Evolutionary conservation across 1,140 invertebrate genomes (phyloP), one percentile per base, ranked within the genome.

Genomic region (Calephelis nemesis): DNA sequence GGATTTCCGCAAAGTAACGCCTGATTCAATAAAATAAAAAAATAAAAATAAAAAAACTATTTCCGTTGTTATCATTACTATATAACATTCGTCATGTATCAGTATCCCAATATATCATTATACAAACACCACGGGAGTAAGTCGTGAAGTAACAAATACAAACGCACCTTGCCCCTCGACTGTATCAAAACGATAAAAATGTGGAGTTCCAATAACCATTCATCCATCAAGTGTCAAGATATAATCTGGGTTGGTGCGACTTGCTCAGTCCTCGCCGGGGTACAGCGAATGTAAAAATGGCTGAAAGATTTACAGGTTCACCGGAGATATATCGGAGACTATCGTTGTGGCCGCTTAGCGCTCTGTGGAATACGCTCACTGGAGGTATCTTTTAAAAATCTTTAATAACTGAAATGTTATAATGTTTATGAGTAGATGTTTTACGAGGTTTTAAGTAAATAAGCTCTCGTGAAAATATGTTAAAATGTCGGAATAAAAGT

Each of bases 141-240:
- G 13, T 68, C 52, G n/a, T 47, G 42, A 48, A 62, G 62, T 67
- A 58, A 62, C 69, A 72, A 74, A 72, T 63, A 76, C 60, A 71
- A 66, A 70, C 71, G 74, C 73, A 81, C 77, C 77, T 77, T 74
- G 79, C 77, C 76, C 78, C 74, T 71, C 79, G 74, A 84, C 83
- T 91, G 88, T 89, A 90, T 89, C 88, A 92, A 92, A 91, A 92
- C 91, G 91, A 92, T 92, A 92, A 92, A 92, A 91, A 92, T 89
- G 90, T 90, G 87, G 84, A 92, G 89, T 92, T 85, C 91, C 91
- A 92, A 92, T 92, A 92, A 92, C 91, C 92, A 92, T 92, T 92
- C 92, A 92, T 92, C 92, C 91, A 92, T 92, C 92, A 92, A 87
- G 85, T 92, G 92, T 92, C 92, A 90, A 92, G 92, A 92, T 92